These are phyloP conservation scores for Lagria hirta DNA, from an alignment of 2,888 invertebrate species.

Conservation along the genomic window DNA sequence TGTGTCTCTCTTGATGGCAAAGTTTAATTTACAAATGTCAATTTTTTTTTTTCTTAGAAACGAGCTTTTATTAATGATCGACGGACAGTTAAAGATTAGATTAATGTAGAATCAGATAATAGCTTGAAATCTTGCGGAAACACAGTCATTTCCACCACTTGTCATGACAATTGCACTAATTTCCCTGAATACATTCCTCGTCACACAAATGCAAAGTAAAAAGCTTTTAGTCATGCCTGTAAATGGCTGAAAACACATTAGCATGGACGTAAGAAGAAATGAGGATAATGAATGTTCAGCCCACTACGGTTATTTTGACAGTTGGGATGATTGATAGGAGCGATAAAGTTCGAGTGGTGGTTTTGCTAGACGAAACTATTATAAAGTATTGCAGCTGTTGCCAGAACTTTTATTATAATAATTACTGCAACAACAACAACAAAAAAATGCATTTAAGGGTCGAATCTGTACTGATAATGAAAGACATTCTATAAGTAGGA, in stretches of 20 bases:
- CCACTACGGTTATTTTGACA: slow-evolving; percentile 35
- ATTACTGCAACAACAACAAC: slow-evolving; percentile 11
- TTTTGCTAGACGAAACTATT: slow-evolving; percentile 25
- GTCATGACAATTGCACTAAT: slow-evolving; percentile 17
- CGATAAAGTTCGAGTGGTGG: slow-evolving; percentile 31
- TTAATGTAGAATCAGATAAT: slow-evolving; percentile 15
- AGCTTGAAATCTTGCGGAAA: slow-evolving; percentile 12
- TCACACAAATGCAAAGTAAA: slow-evolving; percentile 16
- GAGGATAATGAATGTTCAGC: slow-evolving; percentile 31
- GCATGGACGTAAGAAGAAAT: slow-evolving; percentile 27
- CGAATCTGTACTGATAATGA: slow-evolving; percentile 13
- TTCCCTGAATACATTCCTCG: slow-evolving; percentile 20
- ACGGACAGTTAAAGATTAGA: slow-evolving; percentile 7
- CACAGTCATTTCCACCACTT: slow-evolving; percentile 12
- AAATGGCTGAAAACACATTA: slow-evolving; percentile 28
- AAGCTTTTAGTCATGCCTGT: slow-evolving; percentile 28
- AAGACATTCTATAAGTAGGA: too few species aligned
- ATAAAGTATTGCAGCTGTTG: slow-evolving; percentile 23
- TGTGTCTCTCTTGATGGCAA: too few species aligned
- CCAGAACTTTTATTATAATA: slow-evolving; percentile 15
- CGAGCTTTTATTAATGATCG: slow-evolving; percentile 11
- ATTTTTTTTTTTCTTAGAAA: slow-evolving; percentile 12
- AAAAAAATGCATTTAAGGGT: slow-evolving; percentile 5
- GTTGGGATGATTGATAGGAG: slow-evolving; percentile 33
- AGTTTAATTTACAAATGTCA: too few species aligned